Evolutionary conservation across 2,888 invertebrate species (phyloP).

Genomic region (Palloptera scutellata): DNA sequence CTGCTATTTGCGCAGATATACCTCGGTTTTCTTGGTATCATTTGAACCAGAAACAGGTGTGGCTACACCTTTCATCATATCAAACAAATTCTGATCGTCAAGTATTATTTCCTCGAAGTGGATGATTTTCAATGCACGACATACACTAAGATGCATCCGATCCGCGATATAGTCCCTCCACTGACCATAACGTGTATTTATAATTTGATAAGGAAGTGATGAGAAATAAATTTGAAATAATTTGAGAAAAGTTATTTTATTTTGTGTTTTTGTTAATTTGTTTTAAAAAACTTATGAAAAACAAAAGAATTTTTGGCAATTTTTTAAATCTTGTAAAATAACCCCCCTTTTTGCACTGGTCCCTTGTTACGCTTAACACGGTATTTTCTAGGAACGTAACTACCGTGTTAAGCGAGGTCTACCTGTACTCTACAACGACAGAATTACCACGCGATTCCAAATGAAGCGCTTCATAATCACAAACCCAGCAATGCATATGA

Average conservation of each 20-base stretch:
- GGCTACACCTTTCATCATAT: constrained; percentile 72
- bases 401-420: no score
- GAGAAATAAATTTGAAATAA: no score
- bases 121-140: constrained; percentile 78
- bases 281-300: no score
- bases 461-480: constrained; percentile 84
- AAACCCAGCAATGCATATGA: constrained; percentile 99
- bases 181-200: constrained; percentile 73
- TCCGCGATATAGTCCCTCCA: constrained; percentile 66
- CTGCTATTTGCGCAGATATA: constrained; percentile 64
- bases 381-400: no score
- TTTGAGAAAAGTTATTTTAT: no score
- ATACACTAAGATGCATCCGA: constrained; percentile 81
- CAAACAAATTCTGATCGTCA: constrained; percentile 85
- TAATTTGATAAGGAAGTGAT: no score
- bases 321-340: no score
- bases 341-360: no score
- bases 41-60: constrained; percentile 76
- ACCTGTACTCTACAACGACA: constrained; percentile 89
- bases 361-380: no score
- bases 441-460: constrained; percentile 76
- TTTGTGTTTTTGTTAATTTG: no score
- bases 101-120: constrained; percentile 80
- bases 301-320: no score
- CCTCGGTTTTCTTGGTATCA: constrained; percentile 71